phyloP scores from a whole-genome alignment of 2,888 invertebrate species.

The Platypus cylindrus region DNA sequence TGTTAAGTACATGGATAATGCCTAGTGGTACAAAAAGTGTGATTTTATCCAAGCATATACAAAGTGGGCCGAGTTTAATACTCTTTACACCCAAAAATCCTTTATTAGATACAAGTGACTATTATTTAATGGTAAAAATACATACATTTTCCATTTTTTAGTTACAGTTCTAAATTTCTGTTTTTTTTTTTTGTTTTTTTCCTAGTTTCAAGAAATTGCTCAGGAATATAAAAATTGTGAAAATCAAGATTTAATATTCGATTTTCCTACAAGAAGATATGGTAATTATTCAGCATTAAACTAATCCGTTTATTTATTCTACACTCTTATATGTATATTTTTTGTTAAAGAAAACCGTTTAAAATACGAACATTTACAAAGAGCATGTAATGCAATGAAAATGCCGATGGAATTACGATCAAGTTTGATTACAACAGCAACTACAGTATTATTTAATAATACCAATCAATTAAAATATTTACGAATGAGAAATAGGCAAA shows the following conservation, averaged over 20 bases:
- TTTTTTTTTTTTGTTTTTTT: no score
- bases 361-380: slow-evolving; percentile 4
- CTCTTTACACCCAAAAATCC: slow-evolving; percentile 69
- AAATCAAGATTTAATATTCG: slow-evolving; percentile 37
- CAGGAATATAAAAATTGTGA: slow-evolving; percentile 61
- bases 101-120: slow-evolving; percentile 48
- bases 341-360: slow-evolving; percentile 1
- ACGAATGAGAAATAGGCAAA: no score
- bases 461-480: no score
- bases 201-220: slow-evolving; percentile 58
- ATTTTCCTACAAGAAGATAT: slow-evolving; percentile 18
- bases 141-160: slow-evolving; percentile 34
- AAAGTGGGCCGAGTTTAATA: slow-evolving; percentile 58
- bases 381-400: slow-evolving; percentile 7
- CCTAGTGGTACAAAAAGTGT: slow-evolving; percentile 55
- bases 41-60: slow-evolving; percentile 50
- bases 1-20: slow-evolving; percentile 53
- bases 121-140: slow-evolving; percentile 64
- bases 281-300: slow-evolving; percentile 17
- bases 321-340: no score
- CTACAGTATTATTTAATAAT: not conserved
- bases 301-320: no score
- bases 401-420: no score
- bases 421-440: no score
- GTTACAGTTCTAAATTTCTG: no score